These are phyloP conservation scores for Cololabis saira DNA, from an alignment of 2,113 vertebrate genomes.

Conservation along the genomic window DNA sequence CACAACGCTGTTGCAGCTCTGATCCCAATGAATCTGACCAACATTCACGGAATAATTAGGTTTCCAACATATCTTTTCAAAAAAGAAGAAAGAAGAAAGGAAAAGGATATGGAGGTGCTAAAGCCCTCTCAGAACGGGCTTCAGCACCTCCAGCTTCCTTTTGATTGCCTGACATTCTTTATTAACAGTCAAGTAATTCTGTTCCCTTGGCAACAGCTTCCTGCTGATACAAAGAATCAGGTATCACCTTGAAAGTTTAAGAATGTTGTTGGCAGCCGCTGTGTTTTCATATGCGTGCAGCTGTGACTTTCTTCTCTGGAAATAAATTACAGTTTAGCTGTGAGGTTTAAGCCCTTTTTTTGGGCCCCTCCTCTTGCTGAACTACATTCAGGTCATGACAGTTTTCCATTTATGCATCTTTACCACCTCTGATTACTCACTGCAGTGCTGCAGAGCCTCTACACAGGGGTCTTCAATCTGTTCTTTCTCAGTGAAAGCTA, in stretches of 20 bases:
- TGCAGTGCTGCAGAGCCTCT: slow-evolving; percentile 1
- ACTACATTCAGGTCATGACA: slow-evolving; percentile 34
- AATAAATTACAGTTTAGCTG: slow-evolving; percentile 34
- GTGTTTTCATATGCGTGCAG: slow-evolving; percentile 59
- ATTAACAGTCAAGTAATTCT: slow-evolving; percentile 78
- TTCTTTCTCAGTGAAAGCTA: slow-evolving; percentile 9
- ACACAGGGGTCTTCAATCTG: background rate
- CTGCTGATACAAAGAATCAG: slow-evolving; percentile 73
- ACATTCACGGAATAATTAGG: slow-evolving; percentile 36
- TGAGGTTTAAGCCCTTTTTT: slow-evolving; percentile 31
- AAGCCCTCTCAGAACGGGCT: slow-evolving; percentile 60
- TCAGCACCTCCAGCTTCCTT: slow-evolving; percentile 64
- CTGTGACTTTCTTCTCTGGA: slow-evolving; percentile 39
- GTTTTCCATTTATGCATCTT: slow-evolving; percentile 32
- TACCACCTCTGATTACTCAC: slow-evolving; percentile 23
- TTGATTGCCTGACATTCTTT: slow-evolving; percentile 80
- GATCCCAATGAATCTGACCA: slow-evolving; percentile 41
- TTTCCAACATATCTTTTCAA: slow-evolving; percentile 40
- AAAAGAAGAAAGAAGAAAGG: slow-evolving; percentile 22
- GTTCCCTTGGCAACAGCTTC: slow-evolving; percentile 78
- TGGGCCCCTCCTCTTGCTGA: background rate
- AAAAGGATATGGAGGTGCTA: slow-evolving; percentile 46
- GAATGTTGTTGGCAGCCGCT: slow-evolving; percentile 50
- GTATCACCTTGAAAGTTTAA: slow-evolving; percentile 78
- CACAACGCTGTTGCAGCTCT: background rate